A percentile compares a stretch with the other conserved stretches of the same genome.
These are phyloP conservation scores for Oreochromis niloticus DNA, from an alignment of 2,113 vertebrate genomes.

Conservation along the genomic window DNA sequence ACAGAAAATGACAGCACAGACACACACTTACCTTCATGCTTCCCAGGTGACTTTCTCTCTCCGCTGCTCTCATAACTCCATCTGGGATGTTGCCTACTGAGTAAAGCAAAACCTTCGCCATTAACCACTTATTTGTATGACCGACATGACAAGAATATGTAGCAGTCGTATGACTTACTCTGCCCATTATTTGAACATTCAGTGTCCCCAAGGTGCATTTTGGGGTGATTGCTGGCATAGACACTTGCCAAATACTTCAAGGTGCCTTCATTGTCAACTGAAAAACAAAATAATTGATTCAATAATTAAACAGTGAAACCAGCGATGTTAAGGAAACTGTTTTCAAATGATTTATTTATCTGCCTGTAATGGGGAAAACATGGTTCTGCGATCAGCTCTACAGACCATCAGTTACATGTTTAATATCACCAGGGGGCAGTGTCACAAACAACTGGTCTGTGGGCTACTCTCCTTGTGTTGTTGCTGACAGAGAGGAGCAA, in stretches of 20 bases:
- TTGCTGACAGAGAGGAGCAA: neutral
- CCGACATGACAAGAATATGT: neutral
- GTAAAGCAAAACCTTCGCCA: neutral
- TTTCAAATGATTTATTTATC: neutral
- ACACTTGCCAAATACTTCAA: slow-evolving; percentile 88
- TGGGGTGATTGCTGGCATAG: slow-evolving; percentile 90
- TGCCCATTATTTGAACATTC: slow-evolving; percentile 86
- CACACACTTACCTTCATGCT: slow-evolving; percentile 89
- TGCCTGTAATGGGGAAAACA: neutral
- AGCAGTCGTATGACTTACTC: slow-evolving; percentile 66
- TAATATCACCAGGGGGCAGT: neutral
- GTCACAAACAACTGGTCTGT: neutral
- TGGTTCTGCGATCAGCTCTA: neutral
- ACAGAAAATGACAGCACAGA: neutral
- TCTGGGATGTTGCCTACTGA: slow-evolving; percentile 57
- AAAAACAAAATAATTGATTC: neutral
- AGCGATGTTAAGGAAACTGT: neutral
- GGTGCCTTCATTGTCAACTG: slow-evolving; percentile 91
- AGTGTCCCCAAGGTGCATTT: slow-evolving; percentile 87
- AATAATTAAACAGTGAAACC: neutral
- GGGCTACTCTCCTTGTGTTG: neutral
- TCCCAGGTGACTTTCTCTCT: slow-evolving; percentile 90
- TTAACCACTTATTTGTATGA: neutral
- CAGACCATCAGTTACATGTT: neutral
- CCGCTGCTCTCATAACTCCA: slow-evolving; percentile 89